These are phyloP conservation scores for Drosophila biarmipes DNA, from an alignment of 1,140 invertebrate genomes.

Conservation along the genomic window DNA sequence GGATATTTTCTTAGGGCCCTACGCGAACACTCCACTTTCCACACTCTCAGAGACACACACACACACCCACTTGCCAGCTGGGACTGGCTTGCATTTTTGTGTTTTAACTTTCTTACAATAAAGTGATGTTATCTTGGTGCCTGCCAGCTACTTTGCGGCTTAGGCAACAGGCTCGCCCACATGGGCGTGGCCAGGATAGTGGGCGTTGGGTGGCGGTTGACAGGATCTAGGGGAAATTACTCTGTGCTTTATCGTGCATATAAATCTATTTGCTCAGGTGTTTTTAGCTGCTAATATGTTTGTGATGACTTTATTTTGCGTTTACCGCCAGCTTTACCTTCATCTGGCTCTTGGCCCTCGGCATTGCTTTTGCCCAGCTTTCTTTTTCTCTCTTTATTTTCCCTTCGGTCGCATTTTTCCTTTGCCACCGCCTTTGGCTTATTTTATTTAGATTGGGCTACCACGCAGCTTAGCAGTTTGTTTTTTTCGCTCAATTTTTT, in stretches of 20 bases:
- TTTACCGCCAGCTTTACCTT: conserved; percentile 70
- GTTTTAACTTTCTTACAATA: conserved; percentile 83
- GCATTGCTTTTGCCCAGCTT: conserved; percentile 56
- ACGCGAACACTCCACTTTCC: not conserved
- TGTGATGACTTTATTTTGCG: conserved; percentile 83
- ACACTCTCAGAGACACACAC: too few relatives aligned
- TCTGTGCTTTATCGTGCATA: conserved; percentile 83
- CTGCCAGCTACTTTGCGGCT: conserved; percentile 78
- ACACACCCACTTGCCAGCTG: conserved; percentile 28
- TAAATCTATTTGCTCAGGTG: conserved; percentile 83
- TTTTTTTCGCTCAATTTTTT: conserved; percentile 5
- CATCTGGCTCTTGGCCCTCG: conserved; percentile 32
- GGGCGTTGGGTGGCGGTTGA: conserved; percentile 49
- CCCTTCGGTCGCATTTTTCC: conserved; percentile 22
- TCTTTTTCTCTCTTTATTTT: conserved; percentile 28
- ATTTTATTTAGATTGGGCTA: conserved; percentile 68
- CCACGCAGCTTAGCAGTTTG: conserved; percentile 55
- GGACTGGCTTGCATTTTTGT: conserved; percentile 75
- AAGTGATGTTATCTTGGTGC: conserved; percentile 79
- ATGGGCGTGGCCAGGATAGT: conserved; percentile 25
- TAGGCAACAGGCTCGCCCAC: conserved; percentile 82
- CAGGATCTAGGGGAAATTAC: conserved; percentile 83
- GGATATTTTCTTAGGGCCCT: conserved; percentile 52
- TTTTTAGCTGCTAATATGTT: conserved; percentile 83
- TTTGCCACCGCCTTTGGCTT: conserved; percentile 37